phyloP scores from a whole-genome alignment of 1,140 invertebrate species.

The Trinorchestia longiramus region DNA sequence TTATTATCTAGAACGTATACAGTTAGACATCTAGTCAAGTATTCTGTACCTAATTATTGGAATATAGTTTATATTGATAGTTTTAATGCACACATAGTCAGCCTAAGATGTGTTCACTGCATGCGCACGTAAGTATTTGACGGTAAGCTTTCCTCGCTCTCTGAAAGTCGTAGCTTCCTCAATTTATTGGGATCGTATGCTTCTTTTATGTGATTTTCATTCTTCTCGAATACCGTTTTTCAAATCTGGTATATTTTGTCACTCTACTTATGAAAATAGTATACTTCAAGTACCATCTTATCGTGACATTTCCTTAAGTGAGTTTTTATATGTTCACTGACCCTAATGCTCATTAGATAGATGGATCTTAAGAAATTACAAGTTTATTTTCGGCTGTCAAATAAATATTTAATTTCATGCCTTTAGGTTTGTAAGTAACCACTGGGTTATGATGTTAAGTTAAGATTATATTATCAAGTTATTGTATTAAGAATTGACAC shows the following conservation, averaged over 20 bases:
- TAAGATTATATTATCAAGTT: too few species aligned
- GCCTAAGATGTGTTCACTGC: background rate
- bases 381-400: too few species aligned
- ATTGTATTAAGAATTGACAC: too few species aligned
- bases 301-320: background rate
- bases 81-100: background rate
- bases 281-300: background rate
- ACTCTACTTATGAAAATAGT: too few species aligned
- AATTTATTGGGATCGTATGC: background rate
- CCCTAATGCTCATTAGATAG: too few species aligned
- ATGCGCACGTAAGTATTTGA: background rate
- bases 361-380: too few species aligned
- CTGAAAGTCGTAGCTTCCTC: background rate
- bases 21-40: background rate
- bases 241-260: background rate
- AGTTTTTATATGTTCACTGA: background rate
- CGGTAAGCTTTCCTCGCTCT: background rate
- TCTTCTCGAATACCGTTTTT: background rate
- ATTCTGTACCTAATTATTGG: background rate
- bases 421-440: too few species aligned
- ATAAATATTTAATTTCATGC: background rate
- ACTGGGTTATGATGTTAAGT: too few species aligned
- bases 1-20: background rate
- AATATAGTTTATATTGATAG: background rate
- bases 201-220: background rate